Base-by-base conservation (phyloP, 2,797 vertebrate genomes). In the Dendrocincla fuliginosa region DNA sequence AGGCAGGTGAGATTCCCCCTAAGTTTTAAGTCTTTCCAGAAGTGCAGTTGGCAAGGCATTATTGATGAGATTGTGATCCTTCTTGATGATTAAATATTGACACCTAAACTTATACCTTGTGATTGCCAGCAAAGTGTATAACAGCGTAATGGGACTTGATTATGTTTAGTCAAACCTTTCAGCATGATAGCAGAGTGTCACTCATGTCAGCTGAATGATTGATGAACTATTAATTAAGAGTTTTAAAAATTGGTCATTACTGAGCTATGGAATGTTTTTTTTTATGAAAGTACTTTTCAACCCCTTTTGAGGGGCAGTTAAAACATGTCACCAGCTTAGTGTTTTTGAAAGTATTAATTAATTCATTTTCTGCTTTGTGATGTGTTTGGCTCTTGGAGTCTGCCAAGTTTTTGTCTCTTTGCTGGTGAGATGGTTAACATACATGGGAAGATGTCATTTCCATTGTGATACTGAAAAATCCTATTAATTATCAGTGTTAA, bases 41-140 rank as follows among this genome's bases (percentile, higher is more conserved):
- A 84, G 25, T 74, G 47, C 28, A 68, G 91, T 39, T 89, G 89
- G 91, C 77, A 95, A 90, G 93, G 75, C 44, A 18, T 97, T 97
- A 97, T 93, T 97, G 94, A 98, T 96, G 92, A 96, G 87, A 49
- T 5, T 35, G 78, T 39, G 88, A 96, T 97, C 91, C 84, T 94
- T 98, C 96, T 87, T 90, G 89, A 88, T 96, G 94, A 97, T 97
- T 96, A 97, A 96, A 97, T 96, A 97, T 87, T 77, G 97, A 97
- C 95, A 98, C 83, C 80, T 89, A 73, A 91, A 89, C 89, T 94
- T 94, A 69, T 74, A 94, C 64, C 84, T 84, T 67, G 67, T 67
- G 87, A 63, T 80, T 84, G 88, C 73, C 69, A 91, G 64, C 61
- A 55, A 90, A 91, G 57, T 84, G 49, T 41, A 13, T 75, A 94